Conservation (phyloP, 2,888 invertebrate species). For the Sericinus montela region DNA sequence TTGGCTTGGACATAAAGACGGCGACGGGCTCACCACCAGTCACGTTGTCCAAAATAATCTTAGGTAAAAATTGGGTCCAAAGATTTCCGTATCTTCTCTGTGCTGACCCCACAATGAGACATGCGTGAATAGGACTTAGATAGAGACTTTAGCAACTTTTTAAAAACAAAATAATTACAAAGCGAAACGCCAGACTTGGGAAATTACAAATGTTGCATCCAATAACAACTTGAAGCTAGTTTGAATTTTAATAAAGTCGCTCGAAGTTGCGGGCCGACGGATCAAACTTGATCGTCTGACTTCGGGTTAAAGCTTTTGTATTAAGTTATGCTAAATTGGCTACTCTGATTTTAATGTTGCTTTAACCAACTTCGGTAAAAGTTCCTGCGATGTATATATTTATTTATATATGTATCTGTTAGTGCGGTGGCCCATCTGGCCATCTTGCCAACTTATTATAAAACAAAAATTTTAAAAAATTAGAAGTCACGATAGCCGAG, state of each 20-base stretch:
- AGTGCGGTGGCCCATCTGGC: too few species aligned
- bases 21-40: too few species aligned
- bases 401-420: too few species aligned
- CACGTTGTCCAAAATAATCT: too few species aligned
- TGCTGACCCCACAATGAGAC: too few species aligned
- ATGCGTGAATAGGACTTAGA: too few species aligned
- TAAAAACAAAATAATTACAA: constrained; percentile 3
- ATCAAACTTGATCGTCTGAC: constrained; percentile 24
- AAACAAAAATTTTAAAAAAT: too few species aligned
- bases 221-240: constrained; percentile 21
- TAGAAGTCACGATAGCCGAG: too few species aligned
- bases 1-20: too few species aligned
- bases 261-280: constrained; percentile 17
- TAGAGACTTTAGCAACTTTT: not conserved
- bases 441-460: too few species aligned
- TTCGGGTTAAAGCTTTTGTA: constrained; percentile 32
- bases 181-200: constrained; percentile 9
- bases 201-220: constrained; percentile 19
- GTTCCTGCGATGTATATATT: constrained; percentile 1
- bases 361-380: constrained; percentile 1
- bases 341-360: constrained; percentile 24
- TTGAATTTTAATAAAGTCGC: constrained; percentile 24
- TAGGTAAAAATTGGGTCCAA: too few species aligned
- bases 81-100: too few species aligned
- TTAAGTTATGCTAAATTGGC: constrained; percentile 36